Base-by-base conservation (phyloP, 2,113 vertebrate species). In the Gobiocypris rarus region DNA sequence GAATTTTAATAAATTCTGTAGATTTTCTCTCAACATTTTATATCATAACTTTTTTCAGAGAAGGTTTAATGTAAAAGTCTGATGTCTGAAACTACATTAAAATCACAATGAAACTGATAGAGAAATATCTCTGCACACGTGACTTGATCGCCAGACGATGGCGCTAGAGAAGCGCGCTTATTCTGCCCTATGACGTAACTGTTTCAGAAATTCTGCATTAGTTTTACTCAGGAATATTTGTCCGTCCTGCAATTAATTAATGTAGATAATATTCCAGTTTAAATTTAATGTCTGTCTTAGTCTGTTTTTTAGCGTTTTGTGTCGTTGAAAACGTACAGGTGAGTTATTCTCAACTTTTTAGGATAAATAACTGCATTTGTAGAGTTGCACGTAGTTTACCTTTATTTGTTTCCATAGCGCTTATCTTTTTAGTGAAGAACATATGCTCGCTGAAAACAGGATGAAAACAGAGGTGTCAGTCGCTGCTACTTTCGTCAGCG, bases 381-480 rank as follows among this genome's bases (percentile, higher is more conserved):
- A 8, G 43, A 45, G 43, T 74, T 74, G 5, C 24, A 50, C 26
- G 52, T 38, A n/a, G 22, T 9, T 31, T 10, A 14, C 4, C 9
- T 24, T 26, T 0, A 43, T 56, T 56, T 58, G 14, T 10, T 24
- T 71, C 43, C 11, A 8, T 41, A 80, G 10, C 13, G 5, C 38
- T 9, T 5, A 17, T 61, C 31, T 38, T 31, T 73, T 4, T 41
- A 4, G 31, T 43, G 31, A 58, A 41, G 43, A 82, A 10, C 13
- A 79, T n/a, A 59, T 45, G 38, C 19, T 34, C 9, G n/a, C 41
- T 83, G 65, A 28, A 1, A 3, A 65, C 26, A 43, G 94, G 2
- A 94, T 95, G 93, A 83, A 89, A 9, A 94, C 94, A 31, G 94
- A 96, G 90, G 95, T 96, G 85, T 94, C 94, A 22, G 94, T 95